Evolutionary conservation across 2,888 invertebrate genomes (phyloP), one percentile per base, ranked within the genome.

Genomic region (Ferdinandea cuprea): DNA sequence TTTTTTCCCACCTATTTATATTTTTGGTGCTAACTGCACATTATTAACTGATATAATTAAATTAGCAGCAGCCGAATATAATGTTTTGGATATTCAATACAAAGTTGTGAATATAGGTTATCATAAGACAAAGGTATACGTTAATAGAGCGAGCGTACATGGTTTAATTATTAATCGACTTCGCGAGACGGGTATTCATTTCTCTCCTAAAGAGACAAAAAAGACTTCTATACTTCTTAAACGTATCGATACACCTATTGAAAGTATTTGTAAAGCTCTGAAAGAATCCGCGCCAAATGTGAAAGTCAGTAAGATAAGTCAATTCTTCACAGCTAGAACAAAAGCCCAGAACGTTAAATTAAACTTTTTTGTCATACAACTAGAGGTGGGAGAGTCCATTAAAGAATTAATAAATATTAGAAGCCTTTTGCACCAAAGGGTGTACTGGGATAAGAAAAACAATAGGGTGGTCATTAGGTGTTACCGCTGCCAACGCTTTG

Each of bases 341-440:
- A 48, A 61, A 35, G 61, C 11, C 7, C 48, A 32, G 13, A 19
- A n/a, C 9, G 19, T 61, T 25, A 48, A 61, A 30, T 19, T 48
- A n/a, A 61, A 61, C 17, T 48, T 61, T 13, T 61, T 61, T 61
- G 35, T 48, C 21, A 35, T 61, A 9, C 61, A 61, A 35, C 21
- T 46, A 32, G 61, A 48, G 4, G 19, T 46, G 0, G 61, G 46
- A 32, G 61, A 46, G 28, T 19, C 46, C 2, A 2, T 61, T 11
- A 61, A 46, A 32, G 46, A 46, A 0, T 32, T 46, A 1, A 21
- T 13, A 21, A 32, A 32, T 3, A 46, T 61, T 35, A 30, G 61
- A 21, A 17, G 32, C 13, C 13, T 46, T 15, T 32, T 59, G 17
- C 44, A 46, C 5, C 59, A 59, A 59, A 28, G 42, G 11, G 32